These are phyloP conservation scores for Epinotia nisella DNA, from an alignment of 2,888 invertebrate genomes.

Conservation along the genomic window DNA sequence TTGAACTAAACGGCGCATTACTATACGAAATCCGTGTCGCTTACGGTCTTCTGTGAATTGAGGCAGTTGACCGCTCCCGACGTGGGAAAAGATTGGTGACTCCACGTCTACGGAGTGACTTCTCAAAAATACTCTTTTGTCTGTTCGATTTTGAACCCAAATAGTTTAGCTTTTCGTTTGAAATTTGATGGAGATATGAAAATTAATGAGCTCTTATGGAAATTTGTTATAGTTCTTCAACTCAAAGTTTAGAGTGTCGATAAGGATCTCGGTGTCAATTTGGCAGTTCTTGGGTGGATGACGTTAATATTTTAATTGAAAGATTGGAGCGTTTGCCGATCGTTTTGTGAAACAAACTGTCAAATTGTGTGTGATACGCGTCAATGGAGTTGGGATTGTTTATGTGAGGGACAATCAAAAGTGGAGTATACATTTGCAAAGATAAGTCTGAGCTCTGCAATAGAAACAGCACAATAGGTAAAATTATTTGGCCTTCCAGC, in stretches of 20 bases:
- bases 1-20: conserved; percentile 7
- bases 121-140: conserved; percentile 14
- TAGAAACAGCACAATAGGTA: too few relatives aligned
- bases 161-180: neutral
- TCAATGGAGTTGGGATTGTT: conserved; percentile 2
- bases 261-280: conserved; percentile 29
- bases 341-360: conserved; percentile 14
- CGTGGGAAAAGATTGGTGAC: conserved; percentile 33
- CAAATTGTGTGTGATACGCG: conserved; percentile 1
- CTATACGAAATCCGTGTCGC: neutral
- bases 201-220: conserved; percentile 20
- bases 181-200: neutral
- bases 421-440: neutral
- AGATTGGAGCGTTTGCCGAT: conserved; percentile 9
- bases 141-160: conserved; percentile 4
- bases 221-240: conserved; percentile 20
- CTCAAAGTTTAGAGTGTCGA: conserved; percentile 20
- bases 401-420: neutral
- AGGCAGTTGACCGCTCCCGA: conserved; percentile 8
- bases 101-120: conserved; percentile 33
- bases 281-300: conserved; percentile 23
- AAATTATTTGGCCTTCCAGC: too few relatives aligned
- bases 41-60: neutral
- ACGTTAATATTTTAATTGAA: conserved; percentile 35
- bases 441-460: neutral